phyloP scores from a whole-genome alignment of 2,888 invertebrate species.

The Ischnus inquisitorius region DNA sequence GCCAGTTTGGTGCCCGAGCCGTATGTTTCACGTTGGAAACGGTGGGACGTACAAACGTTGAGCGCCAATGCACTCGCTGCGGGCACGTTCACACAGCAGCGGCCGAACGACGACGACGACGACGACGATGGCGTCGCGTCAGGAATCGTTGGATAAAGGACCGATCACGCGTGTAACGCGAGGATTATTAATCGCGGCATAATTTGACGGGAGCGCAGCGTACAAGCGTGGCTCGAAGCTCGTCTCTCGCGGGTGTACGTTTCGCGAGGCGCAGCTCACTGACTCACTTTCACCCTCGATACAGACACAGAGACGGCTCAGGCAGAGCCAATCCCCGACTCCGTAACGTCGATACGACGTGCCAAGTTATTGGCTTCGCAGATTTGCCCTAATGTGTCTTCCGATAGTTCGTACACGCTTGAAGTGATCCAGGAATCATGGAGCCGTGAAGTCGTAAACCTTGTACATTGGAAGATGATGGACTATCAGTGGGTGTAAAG shows the following conservation, averaged over 20 bases:
- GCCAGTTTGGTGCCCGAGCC: conserved; percentile 63
- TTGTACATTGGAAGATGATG: neutral
- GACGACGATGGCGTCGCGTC: neutral
- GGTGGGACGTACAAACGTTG: conserved; percentile 57
- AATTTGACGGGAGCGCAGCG: conserved; percentile 78
- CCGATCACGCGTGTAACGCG: conserved; percentile 83
- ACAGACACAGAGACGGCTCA: conserved; percentile 27
- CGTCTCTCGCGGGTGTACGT: conserved; percentile 4
- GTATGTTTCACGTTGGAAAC: conserved; percentile 8
- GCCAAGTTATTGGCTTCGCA: conserved; percentile 82
- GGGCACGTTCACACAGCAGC: too few relatives aligned
- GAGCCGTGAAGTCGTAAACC: conserved; percentile 75
- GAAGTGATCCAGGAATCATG: conserved; percentile 74
- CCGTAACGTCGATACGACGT: conserved; percentile 35
- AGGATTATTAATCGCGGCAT: conserved; percentile 84
- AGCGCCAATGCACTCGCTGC: neutral
- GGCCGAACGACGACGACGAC: neutral
- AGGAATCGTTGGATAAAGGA: conserved; percentile 73
- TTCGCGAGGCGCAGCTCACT: conserved; percentile 25
- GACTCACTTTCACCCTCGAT: conserved; percentile 39
- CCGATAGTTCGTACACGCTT: conserved; percentile 80
- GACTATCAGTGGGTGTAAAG: too few relatives aligned
- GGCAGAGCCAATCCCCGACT: neutral
- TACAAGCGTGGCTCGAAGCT: neutral
- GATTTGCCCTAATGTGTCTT: conserved; percentile 83